Evolutionary conservation across 2,888 invertebrate species (phyloP).

Genomic region (Drosophila colorata): DNA sequence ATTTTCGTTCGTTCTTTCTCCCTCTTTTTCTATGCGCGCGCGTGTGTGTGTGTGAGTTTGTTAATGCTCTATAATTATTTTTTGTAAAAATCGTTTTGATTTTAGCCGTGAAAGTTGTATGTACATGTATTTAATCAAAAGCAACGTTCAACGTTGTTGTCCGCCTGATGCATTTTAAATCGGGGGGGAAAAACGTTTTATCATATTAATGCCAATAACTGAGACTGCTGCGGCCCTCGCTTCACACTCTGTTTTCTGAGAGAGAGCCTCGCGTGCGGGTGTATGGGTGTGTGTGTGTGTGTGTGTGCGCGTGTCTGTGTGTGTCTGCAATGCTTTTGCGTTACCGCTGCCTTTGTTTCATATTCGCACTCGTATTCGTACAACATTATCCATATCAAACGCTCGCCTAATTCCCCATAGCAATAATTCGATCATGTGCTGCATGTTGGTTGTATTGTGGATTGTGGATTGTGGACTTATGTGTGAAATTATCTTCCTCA

Average conservation of each 20-base stretch:
- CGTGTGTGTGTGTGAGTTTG: constrained; percentile 39
- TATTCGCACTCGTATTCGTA: constrained; percentile 41
- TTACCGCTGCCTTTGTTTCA: constrained; percentile 75
- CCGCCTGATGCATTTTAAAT: constrained; percentile 3
- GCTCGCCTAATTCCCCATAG: constrained; percentile 58
- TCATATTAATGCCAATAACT: constrained; percentile 37
- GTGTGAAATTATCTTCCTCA: constrained; percentile 4
- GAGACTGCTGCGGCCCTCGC: constrained; percentile 29
- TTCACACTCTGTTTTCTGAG: constrained; percentile 35
- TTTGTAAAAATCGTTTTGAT: constrained; percentile 20
- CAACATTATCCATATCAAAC: constrained; percentile 73
- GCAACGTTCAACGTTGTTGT: neutral
- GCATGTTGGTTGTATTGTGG: constrained; percentile 30
- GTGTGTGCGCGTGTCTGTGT: constrained; percentile 35
- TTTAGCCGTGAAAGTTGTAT: constrained; percentile 4
- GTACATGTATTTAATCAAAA: constrained; percentile 12
- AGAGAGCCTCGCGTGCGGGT: constrained; percentile 30
- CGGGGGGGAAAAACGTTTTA: constrained; percentile 33
- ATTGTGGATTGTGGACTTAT: constrained; percentile 32
- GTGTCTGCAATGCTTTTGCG: constrained; percentile 70
- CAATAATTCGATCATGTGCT: constrained; percentile 72
- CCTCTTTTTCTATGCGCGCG: constrained; percentile 53
- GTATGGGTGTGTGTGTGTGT: constrained; percentile 17
- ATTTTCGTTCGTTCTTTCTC: constrained; percentile 67
- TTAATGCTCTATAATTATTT: constrained; percentile 53